Conservation (phyloP, 2,888 invertebrate species). For the Poecilobothrus nobilitatus region DNA sequence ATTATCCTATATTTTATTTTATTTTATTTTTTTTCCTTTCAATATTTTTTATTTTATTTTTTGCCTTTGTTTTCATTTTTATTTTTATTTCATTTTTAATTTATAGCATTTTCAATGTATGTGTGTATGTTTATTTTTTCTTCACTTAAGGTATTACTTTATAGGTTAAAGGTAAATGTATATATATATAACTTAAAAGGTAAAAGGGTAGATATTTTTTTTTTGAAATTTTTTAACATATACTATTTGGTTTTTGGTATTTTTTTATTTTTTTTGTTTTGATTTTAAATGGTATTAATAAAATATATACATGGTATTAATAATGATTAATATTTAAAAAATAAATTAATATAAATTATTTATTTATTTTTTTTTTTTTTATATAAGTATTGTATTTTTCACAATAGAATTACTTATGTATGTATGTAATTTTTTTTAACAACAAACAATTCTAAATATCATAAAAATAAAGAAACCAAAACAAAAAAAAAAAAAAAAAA, state of each 20-base stretch:
- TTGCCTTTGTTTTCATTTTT: no score
- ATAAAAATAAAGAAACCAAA: background rate
- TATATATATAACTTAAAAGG: background rate
- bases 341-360: no score
- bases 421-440: background rate
- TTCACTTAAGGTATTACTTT: background rate
- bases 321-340: background rate
- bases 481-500: no score
- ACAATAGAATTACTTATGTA: background rate
- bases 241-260: no score
- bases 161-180: background rate
- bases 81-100: background rate
- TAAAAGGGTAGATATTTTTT: no score
- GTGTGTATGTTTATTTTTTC: no score
- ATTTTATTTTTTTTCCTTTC: no score
- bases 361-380: no score
- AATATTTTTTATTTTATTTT: no score
- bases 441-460: background rate
- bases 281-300: background rate
- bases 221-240: no score
- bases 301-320: conserved; percentile 3
- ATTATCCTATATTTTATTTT: background rate
- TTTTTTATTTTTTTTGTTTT: background rate
- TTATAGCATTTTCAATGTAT: conserved; percentile 1
- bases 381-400: background rate